phyloP scores from a whole-genome alignment of 2,797 vertebrate species.

The Paramormyrops hopkinsi region DNA sequence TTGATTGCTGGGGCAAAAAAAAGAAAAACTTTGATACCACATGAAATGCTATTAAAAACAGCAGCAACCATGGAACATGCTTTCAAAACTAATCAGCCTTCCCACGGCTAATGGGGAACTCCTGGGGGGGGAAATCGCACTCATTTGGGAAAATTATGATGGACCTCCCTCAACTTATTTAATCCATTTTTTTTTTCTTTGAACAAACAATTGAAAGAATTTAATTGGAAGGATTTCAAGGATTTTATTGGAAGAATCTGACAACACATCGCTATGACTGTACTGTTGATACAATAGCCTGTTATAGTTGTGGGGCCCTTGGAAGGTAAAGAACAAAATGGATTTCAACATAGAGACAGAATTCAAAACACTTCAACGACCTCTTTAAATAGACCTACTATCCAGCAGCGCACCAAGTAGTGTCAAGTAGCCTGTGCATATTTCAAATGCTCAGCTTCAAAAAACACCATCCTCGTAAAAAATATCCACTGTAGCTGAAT shows the following conservation, averaged over 20 bases:
- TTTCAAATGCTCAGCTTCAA: neutral
- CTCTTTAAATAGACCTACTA: neutral
- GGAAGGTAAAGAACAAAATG: conserved; percentile 23
- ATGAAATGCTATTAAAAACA: conserved; percentile 31
- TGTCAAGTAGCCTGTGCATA: neutral
- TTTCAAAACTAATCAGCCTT: neutral
- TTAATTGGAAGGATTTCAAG: neutral
- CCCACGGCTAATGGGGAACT: neutral
- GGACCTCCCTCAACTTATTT: neutral
- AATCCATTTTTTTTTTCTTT: neutral
- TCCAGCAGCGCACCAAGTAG: neutral
- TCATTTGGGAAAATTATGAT: neutral
- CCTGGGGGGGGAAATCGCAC: neutral
- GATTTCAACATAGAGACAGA: conserved; percentile 8
- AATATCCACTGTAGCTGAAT: neutral
- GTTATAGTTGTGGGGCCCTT: conserved; percentile 13
- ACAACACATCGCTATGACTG: neutral
- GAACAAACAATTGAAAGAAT: neutral
- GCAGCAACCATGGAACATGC: conserved; percentile 38
- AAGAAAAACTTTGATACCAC: conserved; percentile 18
- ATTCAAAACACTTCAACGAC: neutral
- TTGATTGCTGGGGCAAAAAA: neutral
- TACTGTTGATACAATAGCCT: neutral
- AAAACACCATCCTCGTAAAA: neutral
- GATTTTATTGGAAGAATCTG: neutral